Evolutionary conservation across 2,113 vertebrate genomes (phyloP).

Genomic region (Globicephala melas): DNA sequence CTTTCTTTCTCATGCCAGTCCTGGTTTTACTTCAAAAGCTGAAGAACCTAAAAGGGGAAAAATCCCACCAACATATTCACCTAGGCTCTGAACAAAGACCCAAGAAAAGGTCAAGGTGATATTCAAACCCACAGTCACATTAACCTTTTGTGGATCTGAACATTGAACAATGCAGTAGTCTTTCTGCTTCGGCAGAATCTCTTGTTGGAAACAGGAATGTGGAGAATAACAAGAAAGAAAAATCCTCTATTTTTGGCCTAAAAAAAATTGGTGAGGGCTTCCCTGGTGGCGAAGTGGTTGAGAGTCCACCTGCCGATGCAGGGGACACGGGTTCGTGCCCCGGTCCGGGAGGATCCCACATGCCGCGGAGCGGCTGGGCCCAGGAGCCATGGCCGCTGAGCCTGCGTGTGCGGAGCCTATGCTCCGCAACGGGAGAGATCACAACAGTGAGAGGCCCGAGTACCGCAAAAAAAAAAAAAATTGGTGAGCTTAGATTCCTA

Average conservation of each 20-base stretch:
- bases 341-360: no score
- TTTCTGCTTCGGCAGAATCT: not conserved
- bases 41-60: not conserved
- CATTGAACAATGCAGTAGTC: not conserved
- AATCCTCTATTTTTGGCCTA: not conserved
- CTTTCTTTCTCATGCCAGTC: not conserved
- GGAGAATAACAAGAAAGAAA: not conserved
- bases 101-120: not conserved
- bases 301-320: no score
- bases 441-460: no score
- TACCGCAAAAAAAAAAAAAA: not conserved
- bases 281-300: no score
- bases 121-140: not conserved
- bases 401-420: no score
- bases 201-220: not conserved
- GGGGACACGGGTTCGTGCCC: no score
- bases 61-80: not conserved
- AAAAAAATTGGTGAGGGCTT: not conserved
- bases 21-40: constrained; percentile 7
- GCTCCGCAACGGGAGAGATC: no score
- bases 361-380: no score
- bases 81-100: not conserved
- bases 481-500: not conserved
- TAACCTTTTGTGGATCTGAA: not conserved
- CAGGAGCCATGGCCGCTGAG: no score